Evolutionary conservation across 2,797 vertebrate genomes (phyloP).

Genomic region (Eulemur rubriventer): DNA sequence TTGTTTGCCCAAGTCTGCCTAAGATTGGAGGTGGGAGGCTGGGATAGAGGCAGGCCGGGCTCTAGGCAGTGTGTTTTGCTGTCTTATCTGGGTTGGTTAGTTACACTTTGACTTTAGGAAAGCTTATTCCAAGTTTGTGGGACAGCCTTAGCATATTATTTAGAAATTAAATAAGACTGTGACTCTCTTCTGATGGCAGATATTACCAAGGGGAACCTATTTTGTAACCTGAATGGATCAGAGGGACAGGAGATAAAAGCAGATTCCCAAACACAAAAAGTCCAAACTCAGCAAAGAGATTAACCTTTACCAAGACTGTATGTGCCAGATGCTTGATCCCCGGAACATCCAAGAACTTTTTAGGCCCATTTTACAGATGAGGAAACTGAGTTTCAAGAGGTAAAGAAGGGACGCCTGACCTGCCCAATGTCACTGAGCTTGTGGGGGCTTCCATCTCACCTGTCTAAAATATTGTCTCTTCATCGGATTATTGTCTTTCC

Average conservation of each 20-base stretch:
- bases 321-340: neutral
- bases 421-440: neutral
- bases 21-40: neutral
- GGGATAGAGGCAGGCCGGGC: neutral
- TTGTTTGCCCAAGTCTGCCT: neutral
- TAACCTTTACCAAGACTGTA: neutral
- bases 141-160: neutral
- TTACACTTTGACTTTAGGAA: conserved; percentile 10
- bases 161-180: neutral
- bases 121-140: conserved; percentile 3
- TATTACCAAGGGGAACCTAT: neutral
- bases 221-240: neutral
- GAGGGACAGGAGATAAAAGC: neutral
- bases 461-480: neutral
- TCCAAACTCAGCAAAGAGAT: neutral
- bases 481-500: neutral
- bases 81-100: neutral
- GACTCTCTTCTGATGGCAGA: neutral
- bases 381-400: conserved; percentile 6
- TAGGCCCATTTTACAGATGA: neutral
- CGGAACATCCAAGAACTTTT: neutral
- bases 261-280: conserved; percentile 7
- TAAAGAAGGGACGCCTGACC: neutral
- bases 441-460: neutral
- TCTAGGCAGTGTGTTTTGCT: neutral